Evolutionary conservation across 2,888 invertebrate species (phyloP).

Genomic region (Hirtodrosophila duncani): DNA sequence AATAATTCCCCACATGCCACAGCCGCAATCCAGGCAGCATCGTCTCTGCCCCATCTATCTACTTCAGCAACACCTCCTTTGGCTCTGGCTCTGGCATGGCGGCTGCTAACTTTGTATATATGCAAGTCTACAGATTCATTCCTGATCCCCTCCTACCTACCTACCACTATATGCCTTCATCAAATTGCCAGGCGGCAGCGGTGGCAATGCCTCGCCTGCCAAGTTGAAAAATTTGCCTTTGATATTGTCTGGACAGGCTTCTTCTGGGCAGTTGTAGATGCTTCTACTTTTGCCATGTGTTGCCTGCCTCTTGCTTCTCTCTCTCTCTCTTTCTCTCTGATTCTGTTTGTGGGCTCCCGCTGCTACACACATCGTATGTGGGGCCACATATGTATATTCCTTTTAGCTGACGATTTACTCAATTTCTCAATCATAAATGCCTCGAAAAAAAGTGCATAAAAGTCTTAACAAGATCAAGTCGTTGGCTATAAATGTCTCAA

Average conservation of each 20-base stretch:
- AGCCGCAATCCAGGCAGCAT: slow-evolving; percentile 7
- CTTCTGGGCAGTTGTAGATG: background rate
- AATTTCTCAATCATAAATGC: slow-evolving; percentile 62
- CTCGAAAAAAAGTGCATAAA: slow-evolving; percentile 8
- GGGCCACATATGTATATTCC: slow-evolving; percentile 58
- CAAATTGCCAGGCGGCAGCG: slow-evolving; percentile 26
- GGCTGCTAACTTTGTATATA: slow-evolving; percentile 24
- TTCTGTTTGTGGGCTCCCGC: slow-evolving; percentile 16
- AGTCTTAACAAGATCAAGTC: slow-evolving; percentile 38
- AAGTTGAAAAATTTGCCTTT: slow-evolving; percentile 64
- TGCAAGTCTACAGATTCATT: too few relatives aligned
- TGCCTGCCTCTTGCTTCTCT: slow-evolving; percentile 28
- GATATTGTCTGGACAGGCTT: slow-evolving; percentile 45
- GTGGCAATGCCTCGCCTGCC: slow-evolving; percentile 18
- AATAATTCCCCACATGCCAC: slow-evolving; percentile 56
- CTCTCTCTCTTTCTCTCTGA: background rate
- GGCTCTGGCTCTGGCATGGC: slow-evolving; percentile 5
- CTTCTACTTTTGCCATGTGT: background rate
- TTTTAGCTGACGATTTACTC: slow-evolving; percentile 60
- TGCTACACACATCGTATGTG: background rate
- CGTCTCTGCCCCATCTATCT: slow-evolving; percentile 53
- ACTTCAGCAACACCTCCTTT: slow-evolving; percentile 68
- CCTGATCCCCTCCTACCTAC: slow-evolving; percentile 24
- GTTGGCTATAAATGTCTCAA: slow-evolving; percentile 48
- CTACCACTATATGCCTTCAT: slow-evolving; percentile 17